phyloP scores from a whole-genome alignment of 2,888 invertebrate species.

The Eupithecia exiguata region DNA sequence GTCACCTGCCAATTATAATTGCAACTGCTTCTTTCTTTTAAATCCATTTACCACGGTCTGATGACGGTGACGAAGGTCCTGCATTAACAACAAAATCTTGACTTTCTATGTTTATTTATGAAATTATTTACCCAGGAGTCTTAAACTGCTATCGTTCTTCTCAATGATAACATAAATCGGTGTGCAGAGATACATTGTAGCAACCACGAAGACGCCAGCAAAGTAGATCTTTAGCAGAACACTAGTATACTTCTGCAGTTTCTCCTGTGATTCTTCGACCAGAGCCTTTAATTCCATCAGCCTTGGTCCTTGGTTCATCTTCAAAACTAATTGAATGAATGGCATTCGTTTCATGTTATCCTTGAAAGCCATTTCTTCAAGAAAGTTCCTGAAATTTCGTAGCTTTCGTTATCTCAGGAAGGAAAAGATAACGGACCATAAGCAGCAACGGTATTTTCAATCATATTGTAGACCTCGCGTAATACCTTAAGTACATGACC shows the following conservation, averaged over 20 bases:
- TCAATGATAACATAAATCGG: conserved; percentile 66
- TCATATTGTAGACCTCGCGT: not conserved
- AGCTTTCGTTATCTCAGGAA: not conserved
- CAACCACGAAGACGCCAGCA: conserved; percentile 56
- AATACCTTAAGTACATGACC: not conserved
- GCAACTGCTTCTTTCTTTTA: no score
- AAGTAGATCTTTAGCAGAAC: conserved; percentile 64
- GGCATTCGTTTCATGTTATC: conserved; percentile 68
- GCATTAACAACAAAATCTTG: not conserved
- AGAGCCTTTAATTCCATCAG: conserved; percentile 60
- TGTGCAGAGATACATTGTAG: conserved; percentile 65
- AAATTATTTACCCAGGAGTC: conserved; percentile 64
- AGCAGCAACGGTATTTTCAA: not conserved
- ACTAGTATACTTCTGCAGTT: conserved; percentile 59
- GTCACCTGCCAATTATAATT: no score
- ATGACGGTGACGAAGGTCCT: not conserved
- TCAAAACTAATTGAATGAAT: conserved; percentile 55
- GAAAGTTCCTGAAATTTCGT: conserved; percentile 46
- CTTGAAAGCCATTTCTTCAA: conserved; percentile 66
- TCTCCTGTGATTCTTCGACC: conserved; percentile 60
- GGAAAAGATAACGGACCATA: not conserved
- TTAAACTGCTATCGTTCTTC: conserved; percentile 58
- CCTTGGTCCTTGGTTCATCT: conserved; percentile 46
- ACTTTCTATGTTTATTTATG: no score
- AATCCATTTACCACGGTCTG: not conserved